Conservation (phyloP, 1,140 invertebrate genomes). For the Delia radicum region DNA sequence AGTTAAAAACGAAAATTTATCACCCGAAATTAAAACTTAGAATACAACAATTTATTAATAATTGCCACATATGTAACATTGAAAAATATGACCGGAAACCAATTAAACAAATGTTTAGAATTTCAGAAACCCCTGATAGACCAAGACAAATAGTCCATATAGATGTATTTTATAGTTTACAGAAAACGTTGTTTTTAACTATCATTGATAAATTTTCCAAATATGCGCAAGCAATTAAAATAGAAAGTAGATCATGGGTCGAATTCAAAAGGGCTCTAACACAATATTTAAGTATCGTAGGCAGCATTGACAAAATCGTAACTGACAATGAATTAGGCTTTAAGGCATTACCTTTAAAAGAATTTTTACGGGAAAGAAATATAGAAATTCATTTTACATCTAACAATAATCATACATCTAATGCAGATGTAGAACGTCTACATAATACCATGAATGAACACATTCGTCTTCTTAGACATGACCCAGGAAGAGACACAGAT, state of each 20-base stretch:
- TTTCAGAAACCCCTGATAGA: neutral
- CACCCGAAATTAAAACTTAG: neutral
- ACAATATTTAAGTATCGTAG: neutral
- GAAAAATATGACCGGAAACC: neutral
- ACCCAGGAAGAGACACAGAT: neutral
- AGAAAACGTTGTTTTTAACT: neutral
- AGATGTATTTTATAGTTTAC: neutral
- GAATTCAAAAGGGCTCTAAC: neutral
- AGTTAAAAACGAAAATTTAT: neutral
- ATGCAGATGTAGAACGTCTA: neutral
- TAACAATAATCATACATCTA: neutral
- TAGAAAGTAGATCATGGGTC: neutral
- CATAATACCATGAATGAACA: conserved; percentile 25
- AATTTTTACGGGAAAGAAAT: neutral
- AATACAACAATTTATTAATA: neutral
- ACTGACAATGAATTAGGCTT: neutral
- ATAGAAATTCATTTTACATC: neutral
- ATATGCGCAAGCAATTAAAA: neutral
- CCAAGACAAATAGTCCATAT: neutral
- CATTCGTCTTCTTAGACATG: conserved; percentile 13
- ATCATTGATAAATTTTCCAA: neutral
- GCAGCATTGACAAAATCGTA: neutral
- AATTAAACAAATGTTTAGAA: neutral
- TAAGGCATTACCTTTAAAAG: neutral
- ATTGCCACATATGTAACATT: neutral